Evolutionary conservation across 2,797 vertebrate genomes (phyloP), one percentile per base, ranked within the genome.

Genomic region (Novumbra hubbsi): DNA sequence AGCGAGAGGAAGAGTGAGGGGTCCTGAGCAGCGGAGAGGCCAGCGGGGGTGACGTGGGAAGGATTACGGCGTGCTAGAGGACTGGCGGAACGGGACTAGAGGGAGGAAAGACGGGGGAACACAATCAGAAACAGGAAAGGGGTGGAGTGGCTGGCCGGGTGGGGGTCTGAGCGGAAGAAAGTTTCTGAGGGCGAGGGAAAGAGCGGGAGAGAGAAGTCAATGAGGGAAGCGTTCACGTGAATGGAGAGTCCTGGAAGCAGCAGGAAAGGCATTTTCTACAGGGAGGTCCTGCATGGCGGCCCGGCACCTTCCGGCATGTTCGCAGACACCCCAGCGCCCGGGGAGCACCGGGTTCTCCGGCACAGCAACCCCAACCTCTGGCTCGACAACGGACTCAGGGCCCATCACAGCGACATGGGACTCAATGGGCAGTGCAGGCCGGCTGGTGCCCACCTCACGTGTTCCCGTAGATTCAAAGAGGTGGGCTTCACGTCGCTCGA

Each of bases 381-480:
- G 90, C 89, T 92, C 68, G 88, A 88, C 73, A 91, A 88, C 68
- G 90, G 88, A 73, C 83, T 91, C 78, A 91, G 91, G 81, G 87
- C 89, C 70, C 88, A 88, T 76, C 69, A 81, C 72, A 66, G 82
- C 12, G 85, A 90, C 86, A 81, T 88, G 83, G 89, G 86, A 70
- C 87, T 88, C 75, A 87, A 84, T 3, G 85, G 86, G 80, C 75
- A 83, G 0, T 83, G 74, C 72, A 27, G 78, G 84, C 0, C 87
- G 89, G 74, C 78, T 73, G 69, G 74, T 70, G 86, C 80, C 75
- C 84, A 76, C 79, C 76, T 88, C 75, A 79, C 76, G 78, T 85
- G 86, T 0, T 74, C 84, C 84, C 88, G 87, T 73, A 84, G 68
- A 80, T 68, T 86, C 81, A 92, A 84, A 45, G 89, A 87, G 21